Percentiles rank a stretch among this genome's conserved stretches.
phyloP scores from a whole-genome alignment of 2,113 vertebrate species.

The Larimichthys crocea region DNA sequence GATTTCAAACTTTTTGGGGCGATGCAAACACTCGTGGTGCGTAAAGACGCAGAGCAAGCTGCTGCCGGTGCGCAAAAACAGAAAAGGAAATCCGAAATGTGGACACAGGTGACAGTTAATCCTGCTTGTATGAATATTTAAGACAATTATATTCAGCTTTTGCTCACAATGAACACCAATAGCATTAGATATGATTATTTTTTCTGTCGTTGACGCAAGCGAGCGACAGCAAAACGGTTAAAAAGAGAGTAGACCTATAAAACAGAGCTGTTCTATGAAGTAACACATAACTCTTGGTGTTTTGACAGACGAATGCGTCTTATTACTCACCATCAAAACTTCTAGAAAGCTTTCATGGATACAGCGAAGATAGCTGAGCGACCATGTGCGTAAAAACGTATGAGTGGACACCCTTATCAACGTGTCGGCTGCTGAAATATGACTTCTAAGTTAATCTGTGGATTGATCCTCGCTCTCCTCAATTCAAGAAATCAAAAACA shows the following conservation, averaged over 20 bases:
- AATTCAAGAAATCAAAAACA: neutral
- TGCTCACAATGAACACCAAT: neutral
- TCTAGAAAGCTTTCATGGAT: neutral
- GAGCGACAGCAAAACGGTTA: neutral
- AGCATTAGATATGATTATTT: too few relatives aligned
- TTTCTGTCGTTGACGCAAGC: neutral
- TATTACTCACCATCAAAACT: slow-evolving; percentile 33
- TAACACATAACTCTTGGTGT: neutral
- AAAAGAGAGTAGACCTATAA: neutral
- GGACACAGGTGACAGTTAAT: neutral
- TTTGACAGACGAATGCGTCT: neutral
- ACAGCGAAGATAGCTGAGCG: neutral
- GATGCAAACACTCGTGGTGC: slow-evolving; percentile 10
- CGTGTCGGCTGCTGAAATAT: slow-evolving; percentile 12
- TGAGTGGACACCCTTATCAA: neutral
- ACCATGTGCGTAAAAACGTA: neutral
- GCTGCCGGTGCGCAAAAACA: neutral
- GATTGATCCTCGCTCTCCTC: neutral
- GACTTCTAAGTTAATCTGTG: slow-evolving; percentile 43
- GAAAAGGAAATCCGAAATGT: too few relatives aligned
- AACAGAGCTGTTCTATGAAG: neutral
- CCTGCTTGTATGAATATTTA: neutral
- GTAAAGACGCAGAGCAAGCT: slow-evolving; percentile 24
- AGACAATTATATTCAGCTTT: neutral
- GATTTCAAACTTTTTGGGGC: slow-evolving; percentile 30